A percentile compares a stretch with the other conserved stretches of the same genome.
Conservation (phyloP, 2,113 vertebrate species). For the Nothocercus julius region DNA sequence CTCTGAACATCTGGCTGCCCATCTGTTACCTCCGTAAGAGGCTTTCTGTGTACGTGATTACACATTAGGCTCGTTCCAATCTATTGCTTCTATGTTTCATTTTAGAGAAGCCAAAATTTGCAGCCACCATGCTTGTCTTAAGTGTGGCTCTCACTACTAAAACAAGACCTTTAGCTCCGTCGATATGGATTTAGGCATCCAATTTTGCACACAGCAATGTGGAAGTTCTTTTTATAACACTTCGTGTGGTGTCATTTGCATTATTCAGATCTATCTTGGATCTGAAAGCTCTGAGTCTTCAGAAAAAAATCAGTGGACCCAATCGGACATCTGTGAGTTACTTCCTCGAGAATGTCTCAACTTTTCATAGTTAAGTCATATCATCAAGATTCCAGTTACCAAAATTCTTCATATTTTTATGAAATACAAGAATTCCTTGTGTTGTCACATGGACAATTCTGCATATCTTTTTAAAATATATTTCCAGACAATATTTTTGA, state of each 20-base stretch:
- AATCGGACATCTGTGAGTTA: neutral
- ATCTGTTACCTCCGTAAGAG: slow-evolving; percentile 22
- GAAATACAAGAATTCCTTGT: neutral
- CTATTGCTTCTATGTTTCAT: neutral
- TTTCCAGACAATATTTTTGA: neutral
- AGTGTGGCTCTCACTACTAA: neutral
- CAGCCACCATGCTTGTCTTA: neutral
- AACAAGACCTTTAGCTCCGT: neutral
- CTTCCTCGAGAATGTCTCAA: neutral
- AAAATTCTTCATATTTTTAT: neutral
- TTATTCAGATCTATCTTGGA: neutral
- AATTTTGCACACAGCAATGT: neutral
- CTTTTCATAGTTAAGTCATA: neutral
- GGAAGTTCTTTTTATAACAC: neutral
- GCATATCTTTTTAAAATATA: neutral
- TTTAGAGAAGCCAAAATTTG: neutral
- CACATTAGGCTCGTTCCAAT: neutral
- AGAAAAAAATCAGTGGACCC: neutral
- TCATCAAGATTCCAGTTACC: neutral
- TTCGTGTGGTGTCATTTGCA: neutral
- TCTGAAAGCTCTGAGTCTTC: neutral
- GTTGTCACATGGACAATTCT: neutral
- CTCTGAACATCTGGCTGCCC: slow-evolving; percentile 29
- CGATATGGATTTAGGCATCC: neutral
- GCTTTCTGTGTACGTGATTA: neutral